A percentile compares a stretch with the other conserved stretches of the same genome.
phyloP scores from a whole-genome alignment of 2,797 vertebrate species.

The Zonotrichia albicollis region DNA sequence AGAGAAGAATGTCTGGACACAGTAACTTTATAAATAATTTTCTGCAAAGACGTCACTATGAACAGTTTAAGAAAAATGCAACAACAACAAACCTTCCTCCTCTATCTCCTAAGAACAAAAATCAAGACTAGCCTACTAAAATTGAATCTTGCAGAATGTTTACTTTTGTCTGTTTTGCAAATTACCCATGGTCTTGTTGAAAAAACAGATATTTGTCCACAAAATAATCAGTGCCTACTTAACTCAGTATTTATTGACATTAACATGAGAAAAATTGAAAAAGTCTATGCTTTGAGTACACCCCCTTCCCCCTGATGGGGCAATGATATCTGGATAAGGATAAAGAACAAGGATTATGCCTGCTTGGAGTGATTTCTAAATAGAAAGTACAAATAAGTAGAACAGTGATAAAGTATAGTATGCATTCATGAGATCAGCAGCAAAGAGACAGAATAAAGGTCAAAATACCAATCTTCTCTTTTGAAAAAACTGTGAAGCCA shows the following conservation, averaged over 20 bases:
- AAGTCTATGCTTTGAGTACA: neutral
- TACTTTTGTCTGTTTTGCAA: neutral
- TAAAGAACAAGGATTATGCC: neutral
- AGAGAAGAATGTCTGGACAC: neutral
- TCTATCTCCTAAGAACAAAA: neutral
- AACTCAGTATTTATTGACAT: neutral
- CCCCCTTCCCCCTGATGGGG: accelerated
- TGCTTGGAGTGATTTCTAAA: neutral
- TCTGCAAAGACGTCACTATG: neutral
- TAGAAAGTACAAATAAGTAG: neutral
- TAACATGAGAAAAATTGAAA: neutral
- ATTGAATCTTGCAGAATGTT: neutral
- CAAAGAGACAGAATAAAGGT: neutral
- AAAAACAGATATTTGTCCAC: neutral
- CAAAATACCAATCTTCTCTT: neutral
- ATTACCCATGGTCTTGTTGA: neutral
- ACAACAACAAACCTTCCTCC: neutral
- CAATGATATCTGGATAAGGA: neutral
- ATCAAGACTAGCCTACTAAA: neutral
- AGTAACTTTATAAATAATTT: neutral
- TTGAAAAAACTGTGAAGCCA: neutral
- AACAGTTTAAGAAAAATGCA: neutral
- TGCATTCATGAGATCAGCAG: neutral
- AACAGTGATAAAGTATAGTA: neutral
- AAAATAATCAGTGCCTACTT: neutral